Evolutionary conservation across 2,113 vertebrate genomes (phyloP), one percentile per base, ranked within the genome.

Genomic region (Nipponia nippon): DNA sequence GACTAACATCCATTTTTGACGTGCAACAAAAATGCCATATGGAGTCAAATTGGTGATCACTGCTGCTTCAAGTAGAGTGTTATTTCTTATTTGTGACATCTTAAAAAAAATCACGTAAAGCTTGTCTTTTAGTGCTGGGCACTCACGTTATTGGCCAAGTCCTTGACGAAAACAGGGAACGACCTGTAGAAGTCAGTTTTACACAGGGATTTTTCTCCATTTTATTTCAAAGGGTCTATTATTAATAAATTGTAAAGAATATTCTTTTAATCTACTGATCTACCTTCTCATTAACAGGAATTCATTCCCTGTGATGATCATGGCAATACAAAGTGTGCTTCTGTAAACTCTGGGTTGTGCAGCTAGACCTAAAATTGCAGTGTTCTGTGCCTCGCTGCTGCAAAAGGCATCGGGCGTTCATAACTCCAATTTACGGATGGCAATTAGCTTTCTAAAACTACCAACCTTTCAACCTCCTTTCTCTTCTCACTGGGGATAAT

Each of bases 401-500:
- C 73, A 40, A 50, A 61, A 79, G 84, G 76, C 76, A 13, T 6
- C 59, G 78, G 69, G 46, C 67, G 80, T 86, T 95, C 91, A 30
- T 65, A 84, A 9, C 77, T 95, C 87, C 95, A 76, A 86, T 96
- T 95, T 95, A 85, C 2, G 10, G 53, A 69, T 59, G 91, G 94
- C 95, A 98, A 91, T 98, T 97, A 97, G 89, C 96, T 96, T 82
- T 80, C 83, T 47, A 78, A 91, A 96, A 88, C 25, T 79, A 83
- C 91, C 92, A 89, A 94, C 96, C 97, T 98, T 97, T 92, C 96
- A 92, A 84, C 97, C 95, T 97, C 83, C 97, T 93, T 90, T 92
- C 95, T 82, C 89, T 83, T 84, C 85, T 94, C 96, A 53, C 93
- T 93, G 84, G 90, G 97, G 95, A 93, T 95, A 92, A 87, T 95